Conservation (phyloP, 2,113 vertebrate genomes). For the Amazona guildingii region DNA sequence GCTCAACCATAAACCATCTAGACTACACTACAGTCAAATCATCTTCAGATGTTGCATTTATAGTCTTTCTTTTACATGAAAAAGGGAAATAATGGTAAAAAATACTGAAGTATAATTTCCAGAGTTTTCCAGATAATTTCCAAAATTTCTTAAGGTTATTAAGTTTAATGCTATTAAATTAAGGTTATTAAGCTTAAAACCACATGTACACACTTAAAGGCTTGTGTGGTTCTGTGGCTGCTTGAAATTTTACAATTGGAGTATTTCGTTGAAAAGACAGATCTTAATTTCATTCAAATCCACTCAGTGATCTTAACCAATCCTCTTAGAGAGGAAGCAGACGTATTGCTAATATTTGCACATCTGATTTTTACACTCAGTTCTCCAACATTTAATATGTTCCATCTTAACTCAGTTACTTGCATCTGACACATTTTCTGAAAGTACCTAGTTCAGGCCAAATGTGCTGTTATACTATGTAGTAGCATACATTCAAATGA, state of each 20-base stretch:
- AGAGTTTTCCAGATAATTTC: background rate
- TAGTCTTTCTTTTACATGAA: background rate
- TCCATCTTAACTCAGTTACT: background rate
- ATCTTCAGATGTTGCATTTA: background rate
- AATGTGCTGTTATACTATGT: rapidly evolving
- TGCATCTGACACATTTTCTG: background rate
- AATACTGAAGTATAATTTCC: background rate
- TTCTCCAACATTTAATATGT: background rate
- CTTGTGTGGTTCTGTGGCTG: background rate
- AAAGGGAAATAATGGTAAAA: background rate
- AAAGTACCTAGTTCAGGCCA: background rate
- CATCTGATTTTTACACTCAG: background rate
- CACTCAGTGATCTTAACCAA: background rate
- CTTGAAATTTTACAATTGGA: background rate
- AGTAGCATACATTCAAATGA: background rate
- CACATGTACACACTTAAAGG: background rate
- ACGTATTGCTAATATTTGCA: background rate
- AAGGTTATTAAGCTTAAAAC: background rate
- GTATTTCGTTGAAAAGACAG: background rate
- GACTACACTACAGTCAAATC: background rate
- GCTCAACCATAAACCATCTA: background rate
- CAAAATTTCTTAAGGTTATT: background rate
- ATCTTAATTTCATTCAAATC: background rate
- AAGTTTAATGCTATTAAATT: background rate
- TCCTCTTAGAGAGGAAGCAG: background rate